Evolutionary conservation across 2,888 invertebrate species (phyloP).

Genomic region (Catocala sponsa): DNA sequence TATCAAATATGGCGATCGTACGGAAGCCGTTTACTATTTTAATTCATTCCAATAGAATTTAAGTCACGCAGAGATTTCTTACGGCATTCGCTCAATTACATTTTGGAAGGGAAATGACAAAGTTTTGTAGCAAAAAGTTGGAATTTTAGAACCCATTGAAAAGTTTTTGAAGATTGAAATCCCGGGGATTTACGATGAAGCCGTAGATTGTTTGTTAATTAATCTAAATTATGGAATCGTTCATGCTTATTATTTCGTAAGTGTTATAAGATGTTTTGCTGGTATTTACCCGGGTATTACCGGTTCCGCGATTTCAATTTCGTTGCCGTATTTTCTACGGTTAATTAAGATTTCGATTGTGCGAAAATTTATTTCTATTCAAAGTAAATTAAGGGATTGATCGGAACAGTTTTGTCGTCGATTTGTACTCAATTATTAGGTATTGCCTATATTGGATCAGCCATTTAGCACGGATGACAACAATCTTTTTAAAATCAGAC

Average conservation of each 20-base stretch:
- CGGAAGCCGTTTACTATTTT: slow-evolving; percentile 27
- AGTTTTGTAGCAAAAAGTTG: slow-evolving; percentile 47
- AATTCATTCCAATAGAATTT: slow-evolving; percentile 44
- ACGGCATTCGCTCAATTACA: slow-evolving; percentile 47
- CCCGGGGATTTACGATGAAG: slow-evolving; percentile 31
- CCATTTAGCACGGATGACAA: too few relatives aligned
- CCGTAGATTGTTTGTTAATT: slow-evolving; percentile 45
- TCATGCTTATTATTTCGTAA: slow-evolving; percentile 36
- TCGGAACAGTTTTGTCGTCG: not conserved
- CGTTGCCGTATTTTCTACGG: slow-evolving; percentile 1
- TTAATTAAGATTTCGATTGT: slow-evolving; percentile 1
- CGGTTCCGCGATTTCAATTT: slow-evolving; percentile 8
- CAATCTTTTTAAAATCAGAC: too few relatives aligned
- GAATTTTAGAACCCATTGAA: slow-evolving; percentile 46
- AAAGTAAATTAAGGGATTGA: too few relatives aligned
- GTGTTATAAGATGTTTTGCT: slow-evolving; percentile 20
- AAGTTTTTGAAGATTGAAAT: slow-evolving; percentile 49
- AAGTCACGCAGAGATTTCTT: slow-evolving; percentile 47
- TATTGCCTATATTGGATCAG: too few relatives aligned
- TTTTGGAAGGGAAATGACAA: slow-evolving; percentile 44
- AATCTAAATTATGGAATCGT: slow-evolving; percentile 46
- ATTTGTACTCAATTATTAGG: too few relatives aligned
- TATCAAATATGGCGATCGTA: not conserved
- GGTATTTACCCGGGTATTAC: slow-evolving; percentile 11
- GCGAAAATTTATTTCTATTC: too few relatives aligned